Evolutionary conservation across 2,888 invertebrate genomes (phyloP).

Genomic region (Miltochrista miniata): DNA sequence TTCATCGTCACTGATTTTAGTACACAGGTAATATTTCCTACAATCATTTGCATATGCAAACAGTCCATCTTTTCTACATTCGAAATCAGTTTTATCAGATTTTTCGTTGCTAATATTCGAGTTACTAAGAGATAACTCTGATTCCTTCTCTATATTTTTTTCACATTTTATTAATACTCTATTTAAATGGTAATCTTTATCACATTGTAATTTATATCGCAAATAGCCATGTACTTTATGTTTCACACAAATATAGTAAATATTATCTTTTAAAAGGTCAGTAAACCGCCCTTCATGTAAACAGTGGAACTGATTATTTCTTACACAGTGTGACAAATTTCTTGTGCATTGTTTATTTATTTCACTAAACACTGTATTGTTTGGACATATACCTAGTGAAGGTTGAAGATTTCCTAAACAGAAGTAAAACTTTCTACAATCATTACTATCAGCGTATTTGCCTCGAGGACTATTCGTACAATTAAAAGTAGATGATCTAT

Average conservation of each 20-base stretch:
- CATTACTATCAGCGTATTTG: conserved; percentile 68
- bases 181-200: conserved; percentile 59
- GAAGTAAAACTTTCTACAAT: conserved; percentile 80
- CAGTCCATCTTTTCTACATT: conserved; percentile 41
- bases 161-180: conserved; percentile 56
- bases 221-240: conserved; percentile 45
- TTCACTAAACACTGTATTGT: conserved; percentile 72
- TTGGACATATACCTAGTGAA: conserved; percentile 61
- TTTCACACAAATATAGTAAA: conserved; percentile 72
- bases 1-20: conserved; percentile 47
- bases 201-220: conserved; percentile 69
- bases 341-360: conserved; percentile 72
- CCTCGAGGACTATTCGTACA: conserved; percentile 62
- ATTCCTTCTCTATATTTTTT: conserved; percentile 29
- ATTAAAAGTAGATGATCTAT: conserved; percentile 25
- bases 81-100: conserved; percentile 19
- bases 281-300: conserved; percentile 65
- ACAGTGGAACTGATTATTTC: conserved; percentile 77
- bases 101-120: conserved; percentile 28
- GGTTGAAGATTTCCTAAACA: conserved; percentile 64
- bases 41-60: conserved; percentile 59
- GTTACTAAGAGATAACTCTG: conserved; percentile 21
- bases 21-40: conserved; percentile 74
- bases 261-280: conserved; percentile 59
- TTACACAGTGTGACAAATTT: conserved; percentile 72